These are phyloP conservation scores for Batillaria attramentaria DNA, from an alignment of 1,140 invertebrate genomes.

Conservation along the genomic window DNA sequence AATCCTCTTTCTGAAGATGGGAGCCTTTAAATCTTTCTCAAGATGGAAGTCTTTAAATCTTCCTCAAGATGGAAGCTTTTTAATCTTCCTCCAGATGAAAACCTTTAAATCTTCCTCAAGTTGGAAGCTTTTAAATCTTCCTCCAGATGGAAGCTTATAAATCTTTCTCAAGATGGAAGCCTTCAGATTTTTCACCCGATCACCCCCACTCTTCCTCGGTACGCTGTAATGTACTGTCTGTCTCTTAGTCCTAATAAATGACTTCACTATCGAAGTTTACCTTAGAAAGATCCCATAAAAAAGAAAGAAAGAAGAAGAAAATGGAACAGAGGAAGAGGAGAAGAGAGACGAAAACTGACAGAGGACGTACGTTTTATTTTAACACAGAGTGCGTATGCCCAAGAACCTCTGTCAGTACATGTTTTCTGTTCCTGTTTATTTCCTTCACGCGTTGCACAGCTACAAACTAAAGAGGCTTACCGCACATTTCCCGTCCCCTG, in stretches of 20 bases:
- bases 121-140: not conserved
- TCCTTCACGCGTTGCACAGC: not conserved
- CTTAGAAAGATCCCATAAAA: too few relatives aligned
- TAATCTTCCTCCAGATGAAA: not conserved
- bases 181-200: not conserved
- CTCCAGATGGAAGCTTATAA: not conserved
- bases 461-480: slow-evolving; percentile 41
- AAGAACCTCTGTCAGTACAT: too few relatives aligned
- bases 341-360: too few relatives aligned
- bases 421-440: not conserved
- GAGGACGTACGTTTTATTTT: not conserved
- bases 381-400: not conserved
- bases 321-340: not conserved
- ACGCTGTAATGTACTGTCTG: too few relatives aligned
- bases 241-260: too few relatives aligned
- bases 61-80: not conserved
- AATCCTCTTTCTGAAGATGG: not conserved
- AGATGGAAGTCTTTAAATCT: not conserved
- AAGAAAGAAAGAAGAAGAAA: slow-evolving; percentile 6
- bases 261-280: too few relatives aligned
- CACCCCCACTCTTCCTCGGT: not conserved
- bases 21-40: not conserved
- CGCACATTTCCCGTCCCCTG: slow-evolving; percentile 61
- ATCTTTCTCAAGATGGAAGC: not conserved
- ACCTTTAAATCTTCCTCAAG: not conserved